phyloP scores from a whole-genome alignment of 2,797 vertebrate genomes.

The Clarias platycephalus region DNA sequence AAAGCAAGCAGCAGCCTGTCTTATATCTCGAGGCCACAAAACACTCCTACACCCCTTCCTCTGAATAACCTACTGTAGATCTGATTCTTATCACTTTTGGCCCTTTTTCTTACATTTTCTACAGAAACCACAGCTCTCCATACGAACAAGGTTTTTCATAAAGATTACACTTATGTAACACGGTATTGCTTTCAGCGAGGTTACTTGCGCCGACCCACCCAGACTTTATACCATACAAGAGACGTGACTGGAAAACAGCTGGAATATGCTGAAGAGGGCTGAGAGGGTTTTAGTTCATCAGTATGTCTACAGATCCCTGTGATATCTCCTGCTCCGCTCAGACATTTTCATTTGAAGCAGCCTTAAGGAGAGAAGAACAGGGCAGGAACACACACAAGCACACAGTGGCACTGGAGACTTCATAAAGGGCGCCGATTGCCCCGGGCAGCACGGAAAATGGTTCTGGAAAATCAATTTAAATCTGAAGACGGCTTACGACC shows the following conservation, averaged over 20 bases:
- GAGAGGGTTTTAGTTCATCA: conserved; percentile 12
- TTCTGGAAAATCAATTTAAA: conserved; percentile 1
- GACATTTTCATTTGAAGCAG: conserved; percentile 27
- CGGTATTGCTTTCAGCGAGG: not conserved
- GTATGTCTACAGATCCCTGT: conserved; percentile 5
- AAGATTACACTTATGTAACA: not conserved
- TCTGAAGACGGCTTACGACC: not conserved
- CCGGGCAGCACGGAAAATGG: not conserved
- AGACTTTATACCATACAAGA: not conserved
- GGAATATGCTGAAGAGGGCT: conserved; percentile 7
- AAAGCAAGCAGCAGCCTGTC: conserved; percentile 41
- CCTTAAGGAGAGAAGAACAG: not conserved
- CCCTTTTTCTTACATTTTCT: not conserved
- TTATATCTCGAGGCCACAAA: conserved; percentile 15
- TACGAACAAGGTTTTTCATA: not conserved
- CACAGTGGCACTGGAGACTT: not conserved
- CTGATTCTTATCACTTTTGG: not conserved
- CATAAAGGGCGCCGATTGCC: conserved; percentile 4
- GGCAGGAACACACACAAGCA: not conserved
- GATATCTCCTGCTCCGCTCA: conserved; percentile 7
- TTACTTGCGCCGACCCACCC: not conserved
- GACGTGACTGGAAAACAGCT: not conserved
- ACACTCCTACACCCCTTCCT: not conserved
- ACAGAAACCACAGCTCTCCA: not conserved
- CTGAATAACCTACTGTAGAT: not conserved